These are phyloP conservation scores for Parascotia fuliginaria DNA, from an alignment of 2,888 invertebrate species.

Conservation along the genomic window DNA sequence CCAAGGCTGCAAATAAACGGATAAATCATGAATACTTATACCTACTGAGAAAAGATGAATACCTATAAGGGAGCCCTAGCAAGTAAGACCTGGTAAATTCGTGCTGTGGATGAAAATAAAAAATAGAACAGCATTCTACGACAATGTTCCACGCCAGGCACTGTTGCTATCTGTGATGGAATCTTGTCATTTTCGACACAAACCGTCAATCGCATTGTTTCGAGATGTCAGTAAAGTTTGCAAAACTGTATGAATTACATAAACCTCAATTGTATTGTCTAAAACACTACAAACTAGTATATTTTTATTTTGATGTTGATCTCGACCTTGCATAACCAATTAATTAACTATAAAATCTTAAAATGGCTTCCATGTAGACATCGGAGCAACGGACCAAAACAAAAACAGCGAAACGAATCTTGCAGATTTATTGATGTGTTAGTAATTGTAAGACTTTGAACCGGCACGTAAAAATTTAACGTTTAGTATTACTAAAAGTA, in stretches of 20 bases:
- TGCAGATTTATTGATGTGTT: no score
- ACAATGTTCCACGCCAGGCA: not conserved
- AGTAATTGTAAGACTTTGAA: no score
- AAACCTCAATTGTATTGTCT: slow-evolving; percentile 31
- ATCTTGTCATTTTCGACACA: slow-evolving; percentile 30
- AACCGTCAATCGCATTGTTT: slow-evolving; percentile 21
- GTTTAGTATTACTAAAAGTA: no score
- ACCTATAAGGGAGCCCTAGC: no score
- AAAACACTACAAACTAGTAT: slow-evolving; percentile 17
- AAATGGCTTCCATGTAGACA: slow-evolving; percentile 18
- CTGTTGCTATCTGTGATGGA: not conserved
- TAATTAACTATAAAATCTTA: slow-evolving; percentile 14
- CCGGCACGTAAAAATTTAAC: no score
- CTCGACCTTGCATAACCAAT: slow-evolving; percentile 28
- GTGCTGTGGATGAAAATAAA: no score
- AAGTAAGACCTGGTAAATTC: no score
- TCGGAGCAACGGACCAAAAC: slow-evolving; percentile 13
- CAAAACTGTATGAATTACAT: slow-evolving; percentile 18
- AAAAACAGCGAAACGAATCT: slow-evolving; percentile 25
- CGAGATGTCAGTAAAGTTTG: slow-evolving; percentile 4
- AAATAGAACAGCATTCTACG: no score
- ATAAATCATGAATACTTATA: no score
- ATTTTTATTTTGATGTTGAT: slow-evolving; percentile 19
- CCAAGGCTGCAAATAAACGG: no score
- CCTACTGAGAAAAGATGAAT: no score